Evolutionary conservation across 2,888 invertebrate species (phyloP).

Genomic region (Nemurella pictetii): DNA sequence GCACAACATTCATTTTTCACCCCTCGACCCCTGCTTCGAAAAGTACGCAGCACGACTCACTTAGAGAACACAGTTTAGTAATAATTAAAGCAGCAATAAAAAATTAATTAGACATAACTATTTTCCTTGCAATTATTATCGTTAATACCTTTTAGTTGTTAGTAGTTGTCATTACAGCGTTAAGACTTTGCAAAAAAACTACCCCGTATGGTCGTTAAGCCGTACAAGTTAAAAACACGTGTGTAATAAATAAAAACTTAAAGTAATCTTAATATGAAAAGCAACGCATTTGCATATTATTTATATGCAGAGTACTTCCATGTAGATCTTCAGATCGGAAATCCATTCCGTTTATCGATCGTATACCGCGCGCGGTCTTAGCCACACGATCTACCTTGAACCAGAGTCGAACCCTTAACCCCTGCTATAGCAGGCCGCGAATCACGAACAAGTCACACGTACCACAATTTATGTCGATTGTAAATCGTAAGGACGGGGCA

Average conservation of each 20-base stretch:
- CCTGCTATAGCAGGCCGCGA: background rate
- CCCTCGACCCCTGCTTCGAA: too few relatives aligned
- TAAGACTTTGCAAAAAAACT: too few relatives aligned
- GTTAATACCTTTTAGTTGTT: too few relatives aligned
- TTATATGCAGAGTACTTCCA: background rate
- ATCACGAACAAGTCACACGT: conserved; percentile 13
- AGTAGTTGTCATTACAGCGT: too few relatives aligned
- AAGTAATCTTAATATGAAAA: background rate
- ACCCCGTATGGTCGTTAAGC: too few relatives aligned
- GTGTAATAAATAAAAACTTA: background rate
- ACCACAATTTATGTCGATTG: conserved; percentile 27
- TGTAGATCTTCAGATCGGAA: background rate
- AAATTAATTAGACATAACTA: too few relatives aligned
- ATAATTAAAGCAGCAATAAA: too few relatives aligned
- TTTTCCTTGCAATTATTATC: too few relatives aligned
- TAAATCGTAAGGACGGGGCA: conserved; percentile 3
- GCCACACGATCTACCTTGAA: conserved; percentile 16
- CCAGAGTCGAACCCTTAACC: conserved; percentile 22
- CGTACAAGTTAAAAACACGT: too few relatives aligned
- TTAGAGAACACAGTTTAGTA: too few relatives aligned
- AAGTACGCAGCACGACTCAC: too few relatives aligned
- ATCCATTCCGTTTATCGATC: background rate
- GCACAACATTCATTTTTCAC: too few relatives aligned
- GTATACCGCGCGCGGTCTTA: background rate
- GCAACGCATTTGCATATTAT: background rate